Evolutionary conservation across 1,140 invertebrate genomes (phyloP), one percentile per base, ranked within the genome.

Genomic region (Ceratina calcarata): DNA sequence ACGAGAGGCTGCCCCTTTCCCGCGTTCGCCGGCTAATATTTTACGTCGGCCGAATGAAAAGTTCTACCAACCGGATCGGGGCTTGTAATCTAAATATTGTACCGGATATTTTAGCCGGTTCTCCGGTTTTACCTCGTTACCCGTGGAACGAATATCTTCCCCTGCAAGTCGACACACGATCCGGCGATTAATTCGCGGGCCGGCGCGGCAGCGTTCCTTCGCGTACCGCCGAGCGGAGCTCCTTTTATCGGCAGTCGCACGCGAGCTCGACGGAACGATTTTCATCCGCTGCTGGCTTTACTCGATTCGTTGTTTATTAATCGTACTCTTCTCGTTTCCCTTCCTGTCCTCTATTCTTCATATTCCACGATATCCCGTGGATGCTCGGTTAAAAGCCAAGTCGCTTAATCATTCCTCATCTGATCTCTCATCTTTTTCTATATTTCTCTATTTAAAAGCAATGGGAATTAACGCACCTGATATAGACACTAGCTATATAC

Each of bases 71-170:
- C 64, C n/a, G 66, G 66, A 68, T 68, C 66, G 15, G 45, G 0
- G 18, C 37, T 37, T 65, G 22, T 74, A 74, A 74, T 74, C 62
- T 75, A 75, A 75, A 66, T 75, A 75, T 75, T 65, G n/a, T 62
- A 57, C 49, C 73, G 62, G 51, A 57, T 66, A 64, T 66, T 66
- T 75, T 57, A 57, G 66, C 18, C 62, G 51, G 51, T 22, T 37
- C 73, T 57, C 62, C 32, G 27, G 37, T 37, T 75, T 65, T 24
- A 65, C 20, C 20, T 16, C 27, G 27, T 55, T 55, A 51, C 27
- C 68, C 27, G 55, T 3, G 18, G 15, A 58, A 57, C 20, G 68
- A 70, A 58, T 70, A 71, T 60, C 57, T 16, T 24, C 27, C 27
- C 13, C 12, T 20, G 69, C 20, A 61, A 61, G 57, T 71, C 57